Evolutionary conservation across 2,113 vertebrate species (phyloP).

Genomic region (Aspidoscelis tigris): DNA sequence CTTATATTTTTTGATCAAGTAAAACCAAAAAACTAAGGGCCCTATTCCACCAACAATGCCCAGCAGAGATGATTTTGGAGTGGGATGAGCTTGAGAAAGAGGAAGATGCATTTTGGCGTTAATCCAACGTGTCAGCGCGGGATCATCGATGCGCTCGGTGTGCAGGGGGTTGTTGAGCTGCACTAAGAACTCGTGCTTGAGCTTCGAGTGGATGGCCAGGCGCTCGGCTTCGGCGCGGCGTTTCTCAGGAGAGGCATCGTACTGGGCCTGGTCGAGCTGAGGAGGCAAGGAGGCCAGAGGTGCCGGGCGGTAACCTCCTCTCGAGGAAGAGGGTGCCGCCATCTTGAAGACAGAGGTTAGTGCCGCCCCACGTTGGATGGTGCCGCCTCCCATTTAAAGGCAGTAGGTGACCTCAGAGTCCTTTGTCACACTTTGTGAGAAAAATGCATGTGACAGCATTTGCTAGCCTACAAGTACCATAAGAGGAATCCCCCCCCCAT

Average conservation of each 20-base stretch:
- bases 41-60: constrained; percentile 74
- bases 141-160: constrained; percentile 83
- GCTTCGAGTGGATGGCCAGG: constrained; percentile 78
- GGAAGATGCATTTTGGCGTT: constrained; percentile 79
- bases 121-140: constrained; percentile 86
- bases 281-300: constrained; percentile 68
- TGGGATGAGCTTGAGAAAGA: constrained; percentile 81
- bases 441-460: too few species aligned
- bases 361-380: too few species aligned
- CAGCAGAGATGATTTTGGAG: constrained; percentile 83
- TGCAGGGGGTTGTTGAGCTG: constrained; percentile 85
- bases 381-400: too few species aligned
- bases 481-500: too few species aligned
- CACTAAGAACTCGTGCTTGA: constrained; percentile 86
- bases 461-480: too few species aligned
- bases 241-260: constrained; percentile 72
- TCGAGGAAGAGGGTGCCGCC: too few species aligned
- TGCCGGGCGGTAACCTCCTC: too few species aligned
- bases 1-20: constrained; percentile 81
- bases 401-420: too few species aligned
- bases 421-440: too few species aligned
- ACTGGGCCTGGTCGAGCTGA: constrained; percentile 80
- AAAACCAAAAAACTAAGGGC: constrained; percentile 79
- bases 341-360: too few species aligned
- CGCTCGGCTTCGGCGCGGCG: constrained; percentile 77